Evolutionary conservation across 1,140 invertebrate genomes (phyloP).

Genomic region (Calosoma granatense): DNA sequence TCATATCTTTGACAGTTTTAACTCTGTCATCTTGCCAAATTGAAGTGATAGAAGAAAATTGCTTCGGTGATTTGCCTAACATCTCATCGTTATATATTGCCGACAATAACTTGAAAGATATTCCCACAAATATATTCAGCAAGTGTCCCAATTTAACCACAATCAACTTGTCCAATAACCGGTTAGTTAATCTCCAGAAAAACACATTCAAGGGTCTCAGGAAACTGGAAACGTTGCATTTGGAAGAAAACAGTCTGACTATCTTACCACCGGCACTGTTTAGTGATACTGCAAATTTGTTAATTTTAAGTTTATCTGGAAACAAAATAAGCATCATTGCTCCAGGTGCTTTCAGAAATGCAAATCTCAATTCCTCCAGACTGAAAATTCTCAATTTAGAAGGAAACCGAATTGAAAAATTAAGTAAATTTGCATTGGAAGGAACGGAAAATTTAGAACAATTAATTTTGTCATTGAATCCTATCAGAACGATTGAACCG

Average conservation of each 20-base stretch:
- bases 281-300: background rate
- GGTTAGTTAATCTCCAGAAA: background rate
- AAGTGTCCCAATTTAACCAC: background rate
- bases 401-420: background rate
- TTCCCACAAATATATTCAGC: background rate
- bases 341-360: background rate
- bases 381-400: background rate
- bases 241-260: background rate
- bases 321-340: background rate
- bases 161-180: background rate
- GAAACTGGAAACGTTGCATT: background rate
- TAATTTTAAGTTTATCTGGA: background rate
- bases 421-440: background rate
- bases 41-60: background rate
- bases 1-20: background rate
- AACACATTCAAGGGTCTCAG: background rate
- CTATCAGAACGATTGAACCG: background rate
- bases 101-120: background rate
- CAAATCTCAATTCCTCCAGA: background rate
- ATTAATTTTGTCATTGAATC: background rate
- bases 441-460: constrained; percentile 5
- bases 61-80: background rate
- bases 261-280: background rate
- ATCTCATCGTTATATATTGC: background rate
- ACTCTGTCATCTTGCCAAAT: background rate